Evolutionary conservation across 1,140 invertebrate species (phyloP), one percentile per base, ranked within the genome.

Genomic region (Saxidomus purpurata): DNA sequence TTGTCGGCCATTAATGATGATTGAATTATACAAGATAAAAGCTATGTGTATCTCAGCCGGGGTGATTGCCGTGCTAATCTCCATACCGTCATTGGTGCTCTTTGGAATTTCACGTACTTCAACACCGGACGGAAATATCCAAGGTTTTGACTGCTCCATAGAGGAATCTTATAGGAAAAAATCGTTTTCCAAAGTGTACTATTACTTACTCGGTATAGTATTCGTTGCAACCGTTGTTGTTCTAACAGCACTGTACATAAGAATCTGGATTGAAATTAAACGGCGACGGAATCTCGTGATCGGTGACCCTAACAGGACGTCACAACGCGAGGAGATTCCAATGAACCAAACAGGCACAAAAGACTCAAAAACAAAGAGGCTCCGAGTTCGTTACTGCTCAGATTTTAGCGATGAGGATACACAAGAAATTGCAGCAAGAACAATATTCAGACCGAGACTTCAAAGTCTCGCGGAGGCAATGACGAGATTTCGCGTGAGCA

Each of bases 241-340:
- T 25, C 82, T 94, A 3, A 89, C 90, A 0, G 83, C 55, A 17
- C 74, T 94, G 28, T 94, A 94, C 87, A 91, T 92, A 28, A 59
- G 92, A 38, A 93, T 94, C 31, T 94, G 91, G 91, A 43, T 92
- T 74, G 92, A 92, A 71, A 92, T 94, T 22, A 89, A 90, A 38
- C 71, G 90, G 31, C 89, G 92, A 0, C 77, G 80, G n/a, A 89
- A 81, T 0, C 55, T 92, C 43, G 90, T 93, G 0, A 93, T 93
- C 40, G 92, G 93, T 34, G 91, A 92, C 59, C 90, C 91, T 22
- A 67, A 91, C 25, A 63, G 71, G 86, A 79, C 67, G 31, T 28
- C 47, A 34, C 25, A 61, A 49, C 38, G 28, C n/a, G 47, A 81
- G 19, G 61, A 87, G 2, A 76, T 82, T 28, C 79, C 76, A 28